Conservation (phyloP, 2,888 invertebrate species). For the Harpalus rubripes region DNA sequence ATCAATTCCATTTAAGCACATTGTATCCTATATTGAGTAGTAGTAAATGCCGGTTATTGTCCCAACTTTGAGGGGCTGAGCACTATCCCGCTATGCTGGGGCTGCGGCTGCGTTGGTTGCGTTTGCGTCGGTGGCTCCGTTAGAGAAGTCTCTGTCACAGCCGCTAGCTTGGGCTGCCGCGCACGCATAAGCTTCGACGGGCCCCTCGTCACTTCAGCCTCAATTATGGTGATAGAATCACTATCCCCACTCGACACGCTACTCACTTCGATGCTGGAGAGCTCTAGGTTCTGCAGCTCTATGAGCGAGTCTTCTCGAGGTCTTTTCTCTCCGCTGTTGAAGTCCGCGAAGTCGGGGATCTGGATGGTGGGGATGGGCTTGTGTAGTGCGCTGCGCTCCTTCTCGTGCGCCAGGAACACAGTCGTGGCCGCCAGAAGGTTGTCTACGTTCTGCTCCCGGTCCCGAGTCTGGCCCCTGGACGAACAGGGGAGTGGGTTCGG, state of each 20-base stretch:
- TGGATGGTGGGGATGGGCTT: constrained; percentile 72
- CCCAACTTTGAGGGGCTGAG: constrained; percentile 77
- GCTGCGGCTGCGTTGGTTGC: no score
- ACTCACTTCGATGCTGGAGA: constrained; percentile 73
- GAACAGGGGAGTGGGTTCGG: constrained; percentile 75
- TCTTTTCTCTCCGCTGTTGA: constrained; percentile 70
- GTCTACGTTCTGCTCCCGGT: constrained; percentile 41
- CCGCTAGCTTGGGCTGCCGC: constrained; percentile 73
- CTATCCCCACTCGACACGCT: constrained; percentile 74
- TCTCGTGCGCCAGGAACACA: constrained; percentile 78
- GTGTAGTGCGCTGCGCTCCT: constrained; percentile 72
- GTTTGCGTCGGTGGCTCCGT: not conserved
- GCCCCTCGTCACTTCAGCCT: constrained; percentile 69
- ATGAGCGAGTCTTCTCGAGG: constrained; percentile 74
- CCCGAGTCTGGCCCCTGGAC: constrained; percentile 69
- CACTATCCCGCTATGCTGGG: constrained; percentile 80
- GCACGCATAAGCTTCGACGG: constrained; percentile 73
- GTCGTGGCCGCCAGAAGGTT: constrained; percentile 77
- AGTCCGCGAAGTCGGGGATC: constrained; percentile 72
- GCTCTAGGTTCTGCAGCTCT: constrained; percentile 76
- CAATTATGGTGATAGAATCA: constrained; percentile 72
- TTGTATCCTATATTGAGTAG: constrained; percentile 29
- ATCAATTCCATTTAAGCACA: constrained; percentile 74
- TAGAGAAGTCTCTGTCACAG: constrained; percentile 54
- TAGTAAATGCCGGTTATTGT: constrained; percentile 60